Base-by-base conservation (phyloP, 2,113 vertebrate species). In the Serinus canaria region DNA sequence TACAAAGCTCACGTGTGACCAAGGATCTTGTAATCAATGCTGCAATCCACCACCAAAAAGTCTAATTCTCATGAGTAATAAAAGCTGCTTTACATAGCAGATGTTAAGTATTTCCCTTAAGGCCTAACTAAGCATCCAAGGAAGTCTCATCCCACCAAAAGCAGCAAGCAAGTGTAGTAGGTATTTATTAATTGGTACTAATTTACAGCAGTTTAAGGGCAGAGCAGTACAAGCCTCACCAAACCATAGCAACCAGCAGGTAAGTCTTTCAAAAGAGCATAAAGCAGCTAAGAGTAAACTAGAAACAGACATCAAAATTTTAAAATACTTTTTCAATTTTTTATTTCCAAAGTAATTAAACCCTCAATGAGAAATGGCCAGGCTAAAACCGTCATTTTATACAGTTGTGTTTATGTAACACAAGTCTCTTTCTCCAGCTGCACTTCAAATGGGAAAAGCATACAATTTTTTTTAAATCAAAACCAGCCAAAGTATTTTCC, bases 401-500 rank as follows among this genome's bases (percentile, higher is more conserved):
- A 60, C 11, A 33, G 46, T 35, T 66, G 25, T 46, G 17, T n/a
- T 92, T 75, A 37, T 50, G 0, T 16, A 91, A 79, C 33, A 68
- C 37, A 22, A 79, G 72, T 50, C 25, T 76, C 62, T n/a, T 91
- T 92, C 58, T 63, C 24, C 49, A 85, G 37, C 43, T 62, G 79
- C 23, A 53, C 66, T 94, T 85, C 50, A 80, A 82, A 85, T 20
- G 5, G 41, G 41, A 90, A 87, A 90, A 77, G 15, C 31, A 59
- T 19, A 27, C 13, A 5, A 8, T 41, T 49, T 56, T 64, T 58
- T 41, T 50, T 81, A 33, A 0, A 93, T 75, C 44, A 79, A 89
- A 93, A 60, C 15, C 74, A 90, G 70, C 82, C 58, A 79, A 90
- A 90, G 28, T 49, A 85, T 94, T 88, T 92, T 93, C 79, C 85